A percentile compares a stretch with the other conserved stretches of the same genome.
Evolutionary conservation across 92 coral and sea anemone genomes (phyloP).

Genomic region (Porites rus): DNA sequence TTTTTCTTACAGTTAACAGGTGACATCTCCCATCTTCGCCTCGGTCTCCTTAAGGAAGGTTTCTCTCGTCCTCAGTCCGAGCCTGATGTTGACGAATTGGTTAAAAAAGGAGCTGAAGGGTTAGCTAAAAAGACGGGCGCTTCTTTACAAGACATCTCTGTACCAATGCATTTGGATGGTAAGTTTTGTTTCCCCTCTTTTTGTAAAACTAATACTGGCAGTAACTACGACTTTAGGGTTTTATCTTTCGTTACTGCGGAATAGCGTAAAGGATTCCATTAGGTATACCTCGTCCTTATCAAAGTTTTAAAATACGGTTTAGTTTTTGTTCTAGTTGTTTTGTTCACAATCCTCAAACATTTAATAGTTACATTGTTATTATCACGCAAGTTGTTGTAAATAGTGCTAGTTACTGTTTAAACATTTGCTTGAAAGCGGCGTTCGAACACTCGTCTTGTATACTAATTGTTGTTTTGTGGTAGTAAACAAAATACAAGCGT

Average conservation of each 20-base stretch:
- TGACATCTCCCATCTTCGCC: constrained; percentile 63
- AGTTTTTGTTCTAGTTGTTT: too few species aligned
- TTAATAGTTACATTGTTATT: too few species aligned
- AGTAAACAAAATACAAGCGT: too few species aligned
- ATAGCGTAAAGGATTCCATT: not conserved
- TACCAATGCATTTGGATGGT: constrained; percentile 77
- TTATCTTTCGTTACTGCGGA: not conserved
- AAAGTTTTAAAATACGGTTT: too few species aligned
- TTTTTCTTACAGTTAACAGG: constrained; percentile 60
- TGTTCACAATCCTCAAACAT: too few species aligned
- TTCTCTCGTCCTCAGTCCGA: constrained; percentile 68
- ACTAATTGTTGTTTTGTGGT: too few species aligned
- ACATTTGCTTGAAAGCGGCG: too few species aligned
- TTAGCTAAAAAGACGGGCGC: constrained; percentile 56
- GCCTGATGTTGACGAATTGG: constrained; percentile 65
- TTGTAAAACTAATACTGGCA: not conserved
- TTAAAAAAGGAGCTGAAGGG: constrained; percentile 55
- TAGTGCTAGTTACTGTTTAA: too few species aligned
- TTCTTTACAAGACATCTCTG: constrained; percentile 63
- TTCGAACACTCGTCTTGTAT: too few species aligned
- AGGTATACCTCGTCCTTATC: too few species aligned
- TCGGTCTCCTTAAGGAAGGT: constrained; percentile 75
- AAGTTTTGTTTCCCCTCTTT: not conserved
- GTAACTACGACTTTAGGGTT: not conserved
- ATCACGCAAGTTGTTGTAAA: too few species aligned